Percentiles rank a stretch among this genome's conserved stretches.
Conservation (phyloP, 2,797 vertebrate species). For the Ispidina lecontei region DNA sequence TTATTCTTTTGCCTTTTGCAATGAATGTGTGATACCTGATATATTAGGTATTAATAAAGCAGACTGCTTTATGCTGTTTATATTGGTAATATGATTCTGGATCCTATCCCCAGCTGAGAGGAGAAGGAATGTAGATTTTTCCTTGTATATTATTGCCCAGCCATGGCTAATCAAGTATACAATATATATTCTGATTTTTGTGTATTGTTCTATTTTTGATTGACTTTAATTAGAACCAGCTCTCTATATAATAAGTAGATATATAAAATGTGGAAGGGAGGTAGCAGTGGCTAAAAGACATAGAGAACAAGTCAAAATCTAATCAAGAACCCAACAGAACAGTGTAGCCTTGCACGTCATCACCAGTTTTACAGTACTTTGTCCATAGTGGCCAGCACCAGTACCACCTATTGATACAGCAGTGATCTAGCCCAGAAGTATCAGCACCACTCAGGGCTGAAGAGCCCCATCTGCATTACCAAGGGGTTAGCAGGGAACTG, state of each 20-base stretch:
- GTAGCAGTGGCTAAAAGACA: not conserved
- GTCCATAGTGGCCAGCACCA: not conserved
- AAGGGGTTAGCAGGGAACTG: not conserved
- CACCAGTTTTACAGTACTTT: not conserved
- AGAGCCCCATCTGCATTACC: not conserved
- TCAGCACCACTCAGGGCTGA: not conserved
- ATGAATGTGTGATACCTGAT: slow-evolving; percentile 67
- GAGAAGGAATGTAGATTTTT: slow-evolving; percentile 51
- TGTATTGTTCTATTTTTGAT: slow-evolving; percentile 51
- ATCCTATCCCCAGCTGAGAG: slow-evolving; percentile 64
- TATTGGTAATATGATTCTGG: slow-evolving; percentile 67
- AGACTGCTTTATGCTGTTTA: slow-evolving; percentile 64
- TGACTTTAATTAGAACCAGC: slow-evolving; percentile 51
- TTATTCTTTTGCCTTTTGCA: slow-evolving; percentile 69
- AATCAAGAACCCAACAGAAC: not conserved
- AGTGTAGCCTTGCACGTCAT: not conserved
- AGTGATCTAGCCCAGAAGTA: not conserved
- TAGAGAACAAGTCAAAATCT: not conserved
- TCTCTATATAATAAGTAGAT: slow-evolving; percentile 26
- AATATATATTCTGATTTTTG: slow-evolving; percentile 28
- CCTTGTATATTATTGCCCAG: slow-evolving; percentile 47
- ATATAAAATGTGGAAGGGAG: slow-evolving; percentile 10
- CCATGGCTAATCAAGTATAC: slow-evolving; percentile 35
- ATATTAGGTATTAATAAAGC: slow-evolving; percentile 75
- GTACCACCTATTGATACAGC: not conserved